Base-by-base conservation (phyloP, 2,113 vertebrate species). In the Origma solitaria region DNA sequence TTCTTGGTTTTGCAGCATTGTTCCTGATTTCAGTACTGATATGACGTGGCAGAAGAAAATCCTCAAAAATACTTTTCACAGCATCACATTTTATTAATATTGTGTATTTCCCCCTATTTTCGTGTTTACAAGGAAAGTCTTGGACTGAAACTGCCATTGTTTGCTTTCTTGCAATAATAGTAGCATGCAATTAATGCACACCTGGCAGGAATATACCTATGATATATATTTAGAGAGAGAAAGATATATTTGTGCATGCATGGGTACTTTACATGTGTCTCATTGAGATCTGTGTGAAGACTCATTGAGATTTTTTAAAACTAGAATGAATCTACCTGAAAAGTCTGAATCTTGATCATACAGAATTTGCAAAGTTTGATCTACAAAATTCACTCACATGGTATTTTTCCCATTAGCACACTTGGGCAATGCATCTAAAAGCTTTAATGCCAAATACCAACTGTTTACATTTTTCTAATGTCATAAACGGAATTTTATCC, bases 391-490 rank as follows among this genome's bases (percentile, higher is more conserved):
- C 47, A 58, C 24, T 91, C 7, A 18, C 2, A 2, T 75, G 9
- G 6, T 77, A 21, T 70, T 81, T 85, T 96, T 86, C 33, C 66
- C 24, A 35, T 88, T 94, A 82, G 17, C 70, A 78, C 47, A 35
- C 31, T 80, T 83, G 51, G 24, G 9, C 92, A 85, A 78, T 3
- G 3, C 58, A 72, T 91, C 30, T 64, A 83, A 70, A 77, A 75
- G 27, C 18, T 58, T 90, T 92, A 78, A 73, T 82, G 40, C 71
- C 87, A 93, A 56, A 77, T 62, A 62, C 15, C 66, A 95, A 47
- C 42, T 79, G 23, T 78, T 90, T 92, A 56, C 15, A 49, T 84
- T 90, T 94, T 96, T 83, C 60, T 95, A 92, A 94, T 86, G 58
- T 51, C 66, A 83, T 51, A 27, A 24, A 47, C 35, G 7, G 73